A percentile compares a stretch with the other conserved stretches of the same genome.
Evolutionary conservation across 2,113 vertebrate genomes (phyloP).

Genomic region (Emydura subglobosa): DNA sequence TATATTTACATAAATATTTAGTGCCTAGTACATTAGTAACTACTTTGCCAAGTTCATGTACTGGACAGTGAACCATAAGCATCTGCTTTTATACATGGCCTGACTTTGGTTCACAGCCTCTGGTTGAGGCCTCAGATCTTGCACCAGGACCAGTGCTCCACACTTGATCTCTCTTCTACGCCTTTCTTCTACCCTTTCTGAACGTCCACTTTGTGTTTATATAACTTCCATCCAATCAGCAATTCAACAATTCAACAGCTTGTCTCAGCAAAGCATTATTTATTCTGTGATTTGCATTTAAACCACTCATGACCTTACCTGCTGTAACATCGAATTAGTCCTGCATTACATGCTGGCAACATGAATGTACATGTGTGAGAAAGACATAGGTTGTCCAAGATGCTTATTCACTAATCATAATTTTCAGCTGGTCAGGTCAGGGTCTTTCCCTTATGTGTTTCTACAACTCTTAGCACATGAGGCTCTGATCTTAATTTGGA

Average conservation of each 20-base stretch:
- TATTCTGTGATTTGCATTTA: not conserved
- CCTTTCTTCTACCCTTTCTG: not conserved
- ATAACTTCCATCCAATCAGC: not conserved
- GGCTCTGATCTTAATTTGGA: rapidly evolving
- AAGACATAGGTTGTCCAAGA: not conserved
- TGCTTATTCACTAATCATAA: not conserved
- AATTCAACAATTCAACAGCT: not conserved
- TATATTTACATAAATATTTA: too few species aligned
- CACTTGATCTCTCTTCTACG: too few species aligned
- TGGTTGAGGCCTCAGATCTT: too few species aligned
- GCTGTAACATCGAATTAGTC: not conserved
- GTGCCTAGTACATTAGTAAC: too few species aligned
- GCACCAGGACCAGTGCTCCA: too few species aligned
- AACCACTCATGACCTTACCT: not conserved
- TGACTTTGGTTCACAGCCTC: too few species aligned
- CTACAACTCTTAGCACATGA: not conserved
- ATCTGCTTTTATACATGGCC: too few species aligned
- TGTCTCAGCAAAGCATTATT: not conserved
- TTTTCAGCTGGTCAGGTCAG: not conserved
- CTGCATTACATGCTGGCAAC: not conserved
- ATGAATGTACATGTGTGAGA: not conserved
- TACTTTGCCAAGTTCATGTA: too few species aligned
- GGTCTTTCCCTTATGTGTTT: not conserved
- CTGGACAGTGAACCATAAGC: too few species aligned
- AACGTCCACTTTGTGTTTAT: not conserved